Evolutionary conservation across 2,888 invertebrate species (phyloP).

Genomic region (Tinea trinotella): DNA sequence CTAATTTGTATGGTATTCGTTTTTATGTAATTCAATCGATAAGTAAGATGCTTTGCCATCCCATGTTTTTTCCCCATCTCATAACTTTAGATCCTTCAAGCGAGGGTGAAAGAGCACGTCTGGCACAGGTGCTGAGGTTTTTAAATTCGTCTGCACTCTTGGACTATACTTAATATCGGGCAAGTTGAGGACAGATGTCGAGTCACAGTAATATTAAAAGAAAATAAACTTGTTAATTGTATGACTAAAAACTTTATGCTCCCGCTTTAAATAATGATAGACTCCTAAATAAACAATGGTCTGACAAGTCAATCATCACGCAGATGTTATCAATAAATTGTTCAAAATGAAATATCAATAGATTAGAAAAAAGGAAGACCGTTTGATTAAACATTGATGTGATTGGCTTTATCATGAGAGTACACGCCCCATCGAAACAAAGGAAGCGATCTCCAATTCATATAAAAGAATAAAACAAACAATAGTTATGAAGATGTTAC

Average conservation of each 20-base stretch:
- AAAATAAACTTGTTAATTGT: too few relatives aligned
- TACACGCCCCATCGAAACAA: conserved; percentile 25
- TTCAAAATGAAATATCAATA: conserved; percentile 47
- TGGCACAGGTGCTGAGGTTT: too few relatives aligned
- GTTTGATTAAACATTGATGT: conserved; percentile 36
- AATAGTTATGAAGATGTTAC: conserved; percentile 49
- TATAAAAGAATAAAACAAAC: conserved; percentile 41
- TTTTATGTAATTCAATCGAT: too few relatives aligned
- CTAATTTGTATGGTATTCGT: too few relatives aligned
- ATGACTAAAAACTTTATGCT: not conserved
- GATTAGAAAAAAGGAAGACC: conserved; percentile 51
- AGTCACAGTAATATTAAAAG: too few relatives aligned
- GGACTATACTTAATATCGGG: too few relatives aligned
- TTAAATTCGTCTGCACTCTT: too few relatives aligned
- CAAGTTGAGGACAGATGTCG: too few relatives aligned
- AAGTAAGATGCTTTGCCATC: too few relatives aligned
- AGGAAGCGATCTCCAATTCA: conserved; percentile 45
- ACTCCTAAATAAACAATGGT: not conserved
- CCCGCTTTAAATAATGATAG: conserved; percentile 7
- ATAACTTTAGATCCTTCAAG: too few relatives aligned
- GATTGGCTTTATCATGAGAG: not conserved
- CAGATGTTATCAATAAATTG: conserved; percentile 57
- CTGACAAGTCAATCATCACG: conserved; percentile 43
- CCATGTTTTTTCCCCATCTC: too few relatives aligned
- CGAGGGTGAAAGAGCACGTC: too few relatives aligned